Base-by-base conservation (phyloP, 2,888 invertebrate species). In the Phengaris alcon region DNA sequence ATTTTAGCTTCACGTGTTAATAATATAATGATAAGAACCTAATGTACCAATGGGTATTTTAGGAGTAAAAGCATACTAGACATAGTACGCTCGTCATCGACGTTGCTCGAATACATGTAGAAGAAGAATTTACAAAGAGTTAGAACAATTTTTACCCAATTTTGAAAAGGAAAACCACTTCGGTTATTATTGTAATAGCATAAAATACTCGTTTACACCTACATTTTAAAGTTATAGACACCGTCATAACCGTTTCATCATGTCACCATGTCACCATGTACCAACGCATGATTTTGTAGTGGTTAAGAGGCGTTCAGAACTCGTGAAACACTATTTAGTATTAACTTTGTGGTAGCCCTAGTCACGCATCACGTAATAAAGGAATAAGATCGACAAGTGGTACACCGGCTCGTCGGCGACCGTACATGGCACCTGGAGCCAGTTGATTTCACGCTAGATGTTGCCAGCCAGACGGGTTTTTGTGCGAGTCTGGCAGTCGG, bases 391-490 rank as follows among this genome's bases (percentile, higher is more conserved):
- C 59, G 59, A 59, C 59, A 15, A 59, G 59, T 35, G 35, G 35
- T 22, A 59, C 59, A 59, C 22, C 48, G 48, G 52, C 52, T 52
- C 52, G 52, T 8, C 12, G 52, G 9, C 52, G 52, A 12, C 52
- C 52, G 52, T 52, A 52, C 52, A 52, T 10, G 52, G 12, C 52
- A 52, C 52, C 52, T 52, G 64, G 64, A 64, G 64, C 44, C 64
- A 64, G 64, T 64, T 64, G 35, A 64, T 64, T 64, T 44, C 64
- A 64, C 64, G 64, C 64, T 72, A 72, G 72, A 72, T 72, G 35
- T 72, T 72, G 72, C 35, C 13, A 10, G 51, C 72, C 72, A 72
- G 64, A 64, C 64, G 64, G 35, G 35, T 64, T 44, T 64, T 64
- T 64, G 64, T 64, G 44, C 6, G 5, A 6, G 35, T 64, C 64